Evolutionary conservation across 92 coral and sea anemone genomes (phyloP), one percentile per base, ranked within the genome.

Genomic region (Epizoanthus ramosus): DNA sequence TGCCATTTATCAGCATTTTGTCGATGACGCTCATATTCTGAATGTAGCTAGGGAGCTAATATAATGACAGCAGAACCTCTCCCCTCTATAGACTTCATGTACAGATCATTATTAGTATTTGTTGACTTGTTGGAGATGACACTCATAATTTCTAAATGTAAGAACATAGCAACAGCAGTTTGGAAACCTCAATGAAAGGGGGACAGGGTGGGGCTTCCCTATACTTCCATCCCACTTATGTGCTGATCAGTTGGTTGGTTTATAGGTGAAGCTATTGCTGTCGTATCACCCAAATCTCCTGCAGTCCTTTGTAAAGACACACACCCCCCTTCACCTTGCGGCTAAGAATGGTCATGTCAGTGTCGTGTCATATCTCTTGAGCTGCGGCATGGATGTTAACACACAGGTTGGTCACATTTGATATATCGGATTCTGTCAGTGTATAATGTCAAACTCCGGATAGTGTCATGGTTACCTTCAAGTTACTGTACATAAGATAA

Each of bases 261-360:
- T 66, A 10, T 24, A 96, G 99, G 99, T 96, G 63, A 96, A 93
- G 45, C 91, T 86, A 31, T 85, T 96, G 85, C 64, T 96, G 67
- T 88, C 84, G 68, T 96, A 96, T 71, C 94, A 93, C 64, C 99
- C 99, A 3, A 88, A 90, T 18, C 90, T 96, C 22, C 86, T 89
- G 50, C 94, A 93, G 80, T 90, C 89, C 64, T 68, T 87, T 22
- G 92, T 88, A 79, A 88, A 84, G 69, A 84, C 93, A 0, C 99
- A 96, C 92, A 90, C 98, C 17, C 98, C 99, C 7, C 92, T 96
- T 39, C 99, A 96, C 68, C 90, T 96, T 56, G 99, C 99, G 0
- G 91, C 99, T 15, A 87, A 94, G 33, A 97, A 97, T 75, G 99
- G 99, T 52, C 99, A 97, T 80, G 92, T 93, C 22, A 88, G 88